Conservation (phyloP, 2,888 invertebrate genomes). For the Anagyrus pseudococci region DNA sequence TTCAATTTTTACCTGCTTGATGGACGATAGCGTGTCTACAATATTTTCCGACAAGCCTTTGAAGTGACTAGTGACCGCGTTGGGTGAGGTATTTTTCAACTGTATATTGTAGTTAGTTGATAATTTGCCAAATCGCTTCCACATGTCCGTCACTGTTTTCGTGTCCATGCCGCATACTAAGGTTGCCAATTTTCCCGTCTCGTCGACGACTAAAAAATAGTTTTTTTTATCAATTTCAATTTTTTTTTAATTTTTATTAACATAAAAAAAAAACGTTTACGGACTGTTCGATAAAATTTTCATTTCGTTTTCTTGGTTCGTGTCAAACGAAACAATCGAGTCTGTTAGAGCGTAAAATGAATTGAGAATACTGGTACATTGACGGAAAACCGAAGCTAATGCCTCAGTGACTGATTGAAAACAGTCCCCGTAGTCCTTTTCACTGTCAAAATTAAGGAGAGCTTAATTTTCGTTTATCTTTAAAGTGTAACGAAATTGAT, state of each 20-base stretch:
- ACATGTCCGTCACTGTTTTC: conserved; percentile 51
- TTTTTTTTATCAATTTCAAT: no score
- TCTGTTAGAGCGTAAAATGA: conserved; percentile 49
- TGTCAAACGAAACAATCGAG: conserved; percentile 45
- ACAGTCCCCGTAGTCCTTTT: conserved; percentile 43
- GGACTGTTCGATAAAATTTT: conserved; percentile 46
- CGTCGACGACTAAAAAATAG: conserved; percentile 44
- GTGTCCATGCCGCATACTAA: conserved; percentile 49
- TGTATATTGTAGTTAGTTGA: conserved; percentile 38
- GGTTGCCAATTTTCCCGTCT: conserved; percentile 48
- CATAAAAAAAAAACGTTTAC: conserved; percentile 8
- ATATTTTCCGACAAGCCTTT: conserved; percentile 42
- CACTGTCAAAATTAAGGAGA: conserved; percentile 43
- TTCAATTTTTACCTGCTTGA: conserved; percentile 40
- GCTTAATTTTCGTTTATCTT: neutral
- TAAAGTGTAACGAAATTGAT: neutral
- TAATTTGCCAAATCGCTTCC: conserved; percentile 53
- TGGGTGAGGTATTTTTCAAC: conserved; percentile 39
- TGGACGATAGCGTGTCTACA: conserved; percentile 33
- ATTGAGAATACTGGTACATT: conserved; percentile 46
- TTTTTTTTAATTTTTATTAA: neutral
- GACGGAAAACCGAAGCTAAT: conserved; percentile 49
- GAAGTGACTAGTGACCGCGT: conserved; percentile 42
- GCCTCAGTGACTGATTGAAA: conserved; percentile 44
- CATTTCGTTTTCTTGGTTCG: conserved; percentile 44